phyloP scores from a whole-genome alignment of 1,140 invertebrate species.

The Hylaeus volcanicus region DNA sequence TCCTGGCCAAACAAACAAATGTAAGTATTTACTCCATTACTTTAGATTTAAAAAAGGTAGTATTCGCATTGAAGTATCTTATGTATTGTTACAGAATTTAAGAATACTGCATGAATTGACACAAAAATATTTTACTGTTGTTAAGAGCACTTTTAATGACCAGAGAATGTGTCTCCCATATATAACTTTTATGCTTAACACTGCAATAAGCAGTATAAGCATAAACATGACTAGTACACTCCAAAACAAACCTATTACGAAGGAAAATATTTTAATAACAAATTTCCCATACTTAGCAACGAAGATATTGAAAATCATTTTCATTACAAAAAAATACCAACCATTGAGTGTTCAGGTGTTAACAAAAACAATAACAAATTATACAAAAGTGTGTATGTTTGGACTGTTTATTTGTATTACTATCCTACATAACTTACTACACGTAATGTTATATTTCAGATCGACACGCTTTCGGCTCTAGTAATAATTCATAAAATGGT shows the following conservation, averaged over 20 bases:
- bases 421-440: neutral
- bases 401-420: neutral
- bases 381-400: constrained; percentile 53
- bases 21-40: constrained; percentile 40
- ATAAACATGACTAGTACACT: constrained; percentile 37
- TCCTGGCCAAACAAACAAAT: constrained; percentile 43
- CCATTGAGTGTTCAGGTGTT: constrained; percentile 50
- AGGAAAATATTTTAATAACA: constrained; percentile 15
- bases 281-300: constrained; percentile 57
- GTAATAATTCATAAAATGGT: constrained; percentile 53
- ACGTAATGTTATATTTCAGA: constrained; percentile 47
- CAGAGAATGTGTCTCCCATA: constrained; percentile 30
- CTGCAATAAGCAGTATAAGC: constrained; percentile 55
- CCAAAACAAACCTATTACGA: neutral
- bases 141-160: constrained; percentile 9
- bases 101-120: constrained; percentile 44
- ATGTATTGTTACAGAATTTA: constrained; percentile 56
- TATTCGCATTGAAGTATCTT: neutral
- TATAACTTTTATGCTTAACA: constrained; percentile 60
- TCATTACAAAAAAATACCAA: constrained; percentile 46
- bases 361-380: constrained; percentile 50
- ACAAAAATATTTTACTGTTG: constrained; percentile 47
- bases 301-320: constrained; percentile 56
- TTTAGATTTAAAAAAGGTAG: neutral
- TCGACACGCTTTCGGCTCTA: constrained; percentile 58